Conservation (phyloP, 2,888 invertebrate species). For the Agapostemon virescens region DNA sequence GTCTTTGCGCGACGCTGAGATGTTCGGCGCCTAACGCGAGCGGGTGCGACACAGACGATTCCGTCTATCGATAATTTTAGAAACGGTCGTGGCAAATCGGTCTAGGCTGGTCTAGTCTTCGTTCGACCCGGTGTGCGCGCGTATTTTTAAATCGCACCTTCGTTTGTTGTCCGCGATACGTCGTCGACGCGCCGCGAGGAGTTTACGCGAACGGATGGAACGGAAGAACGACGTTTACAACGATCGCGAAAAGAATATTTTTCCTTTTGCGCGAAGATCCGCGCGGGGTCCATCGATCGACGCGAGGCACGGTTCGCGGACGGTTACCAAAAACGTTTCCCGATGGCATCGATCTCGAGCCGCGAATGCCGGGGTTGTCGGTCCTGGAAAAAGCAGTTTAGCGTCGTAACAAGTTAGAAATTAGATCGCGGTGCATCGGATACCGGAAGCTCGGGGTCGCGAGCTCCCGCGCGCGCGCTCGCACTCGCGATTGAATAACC, state of each 20-base stretch:
- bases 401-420: constrained; percentile 17
- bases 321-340: background rate
- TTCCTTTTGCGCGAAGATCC: too few relatives aligned
- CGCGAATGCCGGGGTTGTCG: background rate
- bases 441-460: background rate
- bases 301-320: too few relatives aligned
- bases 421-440: constrained; percentile 20
- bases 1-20: background rate
- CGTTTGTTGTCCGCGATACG: background rate
- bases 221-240: too few relatives aligned
- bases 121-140: background rate
- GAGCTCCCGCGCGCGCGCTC: background rate
- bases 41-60: background rate
- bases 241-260: too few relatives aligned
- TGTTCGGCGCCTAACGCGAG: background rate
- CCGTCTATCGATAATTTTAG: background rate
- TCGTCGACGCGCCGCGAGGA: too few relatives aligned
- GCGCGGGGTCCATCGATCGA: too few relatives aligned
- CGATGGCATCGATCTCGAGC: background rate
- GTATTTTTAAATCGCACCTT: background rate
- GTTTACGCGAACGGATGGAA: too few relatives aligned
- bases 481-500: background rate
- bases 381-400: background rate
- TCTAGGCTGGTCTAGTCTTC: background rate
- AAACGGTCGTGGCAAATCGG: background rate